Evolutionary conservation across 2,113 vertebrate species (phyloP), one percentile per base, ranked within the genome.

Genomic region (Apodemus sylvaticus): DNA sequence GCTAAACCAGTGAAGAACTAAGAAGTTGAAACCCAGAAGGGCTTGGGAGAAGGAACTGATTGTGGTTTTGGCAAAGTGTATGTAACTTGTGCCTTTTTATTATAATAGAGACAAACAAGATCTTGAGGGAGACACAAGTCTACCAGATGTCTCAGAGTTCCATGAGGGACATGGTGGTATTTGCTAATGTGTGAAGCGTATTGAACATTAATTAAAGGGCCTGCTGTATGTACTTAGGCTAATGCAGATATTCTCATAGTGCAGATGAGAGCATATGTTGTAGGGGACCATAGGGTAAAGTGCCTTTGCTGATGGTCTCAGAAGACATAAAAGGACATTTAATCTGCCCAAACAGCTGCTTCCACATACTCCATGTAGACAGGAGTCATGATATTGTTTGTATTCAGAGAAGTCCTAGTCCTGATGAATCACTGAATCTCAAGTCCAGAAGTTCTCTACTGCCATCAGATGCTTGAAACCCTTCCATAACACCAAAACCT

Each of bases 151-250:
- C 92, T 78, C 82, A 34, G 86, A 66, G 45, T 89, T 97, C 92
- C 97, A 95, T 42, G 90, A 82, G 97, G 97, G 81, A 97, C 92
- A 82, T 73, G 90, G 86, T 97, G 97, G 96, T 98, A 98, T 97
- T 98, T 98, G 93, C 95, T 98, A 95, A 96, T 94, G 91, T 92
- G 89, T 88, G 91, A 93, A 96, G 92, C 2, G 13, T 96, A 97
- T 92, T 97, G 94, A 96, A 58, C 94, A 95, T 97, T 98, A 97
- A 98, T 98, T 98, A 98, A 97, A 97, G 91, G 73, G 94, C 93
- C 89, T 91, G 85, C 82, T 96, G 70, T 97, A 89, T 97, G 95
- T 98, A 97, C 94, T 96, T 94, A 97, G 97, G 92, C 91, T 97
- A 94, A 94, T 94, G 95, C 79, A 86, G 85, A 89, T 86, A 96